Base-by-base conservation (phyloP, 2,888 invertebrate genomes). In the Catocala sponsa region DNA sequence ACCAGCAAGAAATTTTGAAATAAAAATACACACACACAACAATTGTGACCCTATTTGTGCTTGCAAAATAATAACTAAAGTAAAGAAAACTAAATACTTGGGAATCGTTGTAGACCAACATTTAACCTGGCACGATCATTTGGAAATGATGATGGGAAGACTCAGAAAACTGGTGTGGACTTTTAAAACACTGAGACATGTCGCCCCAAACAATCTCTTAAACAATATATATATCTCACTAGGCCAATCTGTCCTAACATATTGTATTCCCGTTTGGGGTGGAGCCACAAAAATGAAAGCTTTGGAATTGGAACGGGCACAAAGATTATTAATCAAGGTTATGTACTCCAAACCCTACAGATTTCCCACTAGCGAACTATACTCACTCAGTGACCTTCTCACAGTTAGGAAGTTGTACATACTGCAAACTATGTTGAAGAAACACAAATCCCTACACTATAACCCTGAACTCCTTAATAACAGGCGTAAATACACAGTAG, bases 181-280 rank as follows among this genome's bases (percentile, higher is more conserved):
- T 6, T 46, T 46, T 13, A 46, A 46, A n/a, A 6, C 46, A 5
- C 15, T 46, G n/a, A 5, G 46, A 7, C n/a, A 12, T 46, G n/a
- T 46, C 11, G 25, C 33, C 13, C n/a, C 50, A 5, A 13, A 9
- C 4, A 50, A 6, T 1, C 42, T 33, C 42, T 35, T 57, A 7
- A 43, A 50, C 12, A 43, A 6, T 13, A 50, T 57, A 33, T 57
- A 50, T 2, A 5, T 11, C 5, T 13, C 52, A 2, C 42, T 52
- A 15, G 42, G 25, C 9, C 52, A 52, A 25, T 52, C 52, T 11
- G 25, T 52, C 6, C 13, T 52, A 5, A 41, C 42, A 5, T 52
- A 52, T 42, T 52, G 52, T n/a, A 6, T 52, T 5, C 52, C 52
- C 10, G 15, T 43, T 2, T 52, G 52, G 52, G 52, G 52, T 11